Evolutionary conservation across 2,888 invertebrate species (phyloP), one percentile per base, ranked within the genome.

Genomic region (Apodemia mormo): DNA sequence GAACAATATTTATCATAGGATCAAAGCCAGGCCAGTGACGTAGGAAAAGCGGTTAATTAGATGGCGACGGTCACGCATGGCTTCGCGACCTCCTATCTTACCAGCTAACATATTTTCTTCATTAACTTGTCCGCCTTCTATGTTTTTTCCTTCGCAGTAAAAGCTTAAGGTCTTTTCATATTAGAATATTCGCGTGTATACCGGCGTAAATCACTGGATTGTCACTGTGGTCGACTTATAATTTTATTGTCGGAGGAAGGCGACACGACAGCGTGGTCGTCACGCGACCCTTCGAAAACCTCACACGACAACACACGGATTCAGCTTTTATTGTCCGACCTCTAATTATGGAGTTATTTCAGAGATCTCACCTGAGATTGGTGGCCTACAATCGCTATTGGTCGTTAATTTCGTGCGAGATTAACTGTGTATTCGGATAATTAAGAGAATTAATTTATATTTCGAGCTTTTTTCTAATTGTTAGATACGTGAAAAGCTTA

Each of bases 181-280:
- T 87, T 86, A 86, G 88, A 90, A 89, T 88, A 91, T 90, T 92
- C 87, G 92, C 91, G 92, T 92, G 92, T 92, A 86, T 88, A 88
- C 82, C 83, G 82, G 80, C 87, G 92, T 93, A 93, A 93, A 93
- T 93, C 92, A 93, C 88, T 87, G 90, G 90, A 93, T 93, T 93
- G 92, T 93, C 92, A 93, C 92, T 93, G 90, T 85, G 88, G 89
- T 79, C 84, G 89, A 92, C 88, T 93, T 93, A 93, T 92, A 93
- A 92, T 93, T 93, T 93, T 93, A 93, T 89, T 93, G 92, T 93
- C 90, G 92, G 85, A 85, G 83, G 86, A 84, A 80, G 87, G 86
- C 90, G 85, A 88, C 92, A 90, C 92, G 92, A 88, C 89, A 89
- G 75, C 77, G 79, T 49, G 14, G 49, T 49, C 81, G 88, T 85